Conservation (phyloP, 2,113 vertebrate genomes). For the Setophaga coronata region DNA sequence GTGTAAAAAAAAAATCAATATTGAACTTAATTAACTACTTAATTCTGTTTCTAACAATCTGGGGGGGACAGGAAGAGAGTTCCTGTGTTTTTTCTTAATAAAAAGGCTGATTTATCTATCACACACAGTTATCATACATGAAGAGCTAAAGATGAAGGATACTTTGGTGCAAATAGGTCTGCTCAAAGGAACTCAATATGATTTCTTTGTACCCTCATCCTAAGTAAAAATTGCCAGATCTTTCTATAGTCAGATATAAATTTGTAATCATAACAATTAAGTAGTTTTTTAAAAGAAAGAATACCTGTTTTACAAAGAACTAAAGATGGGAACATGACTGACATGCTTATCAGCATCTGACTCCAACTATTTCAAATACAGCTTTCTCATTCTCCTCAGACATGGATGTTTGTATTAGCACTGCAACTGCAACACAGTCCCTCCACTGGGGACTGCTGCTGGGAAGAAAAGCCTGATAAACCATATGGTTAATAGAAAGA, state of each 20-base stretch:
- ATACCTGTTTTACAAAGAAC: neutral
- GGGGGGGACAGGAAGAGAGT: neutral
- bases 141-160: neutral
- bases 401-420: neutral
- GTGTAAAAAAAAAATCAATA: neutral
- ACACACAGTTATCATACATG: too few relatives aligned
- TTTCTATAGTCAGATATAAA: neutral
- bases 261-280: neutral
- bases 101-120: neutral
- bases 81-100: neutral
- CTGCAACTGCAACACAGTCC: neutral
- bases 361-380: neutral
- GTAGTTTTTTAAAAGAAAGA: neutral
- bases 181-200: neutral
- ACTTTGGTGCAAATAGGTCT: neutral
- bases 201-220: neutral
- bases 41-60: neutral
- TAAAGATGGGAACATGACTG: neutral
- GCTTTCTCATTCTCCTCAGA: neutral
- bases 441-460: neutral
- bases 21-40: neutral
- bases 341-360: neutral
- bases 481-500: neutral
- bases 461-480: neutral
- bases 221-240: neutral